Base-by-base conservation (phyloP, 2,888 invertebrate genomes). In the Oxystoma pomonae region DNA sequence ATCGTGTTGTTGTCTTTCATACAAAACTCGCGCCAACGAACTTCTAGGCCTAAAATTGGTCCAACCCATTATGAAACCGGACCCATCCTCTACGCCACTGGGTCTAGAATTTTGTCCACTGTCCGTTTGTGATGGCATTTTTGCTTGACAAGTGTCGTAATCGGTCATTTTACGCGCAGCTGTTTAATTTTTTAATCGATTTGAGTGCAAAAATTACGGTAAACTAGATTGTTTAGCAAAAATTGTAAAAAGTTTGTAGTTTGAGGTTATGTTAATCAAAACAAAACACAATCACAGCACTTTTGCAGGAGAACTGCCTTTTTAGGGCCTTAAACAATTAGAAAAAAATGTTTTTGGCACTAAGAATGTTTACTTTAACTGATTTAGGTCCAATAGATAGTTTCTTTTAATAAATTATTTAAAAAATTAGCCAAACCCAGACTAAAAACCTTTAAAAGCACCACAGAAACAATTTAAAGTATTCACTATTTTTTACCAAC, bases 1-100 rank as follows among this genome's bases (percentile, higher is more conserved):
- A 78, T 91, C 91, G 73, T 87, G 87, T 69, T 84, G 81, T 72
- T 89, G 88, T 77, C 90, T 90, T 72, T 90, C 87, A 81, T 89
- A 90, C 59, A 91, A 79, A 57, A 89, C 85, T 73, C 90, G 82
- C 59, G 91, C 90, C 67, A 91, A 81, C 59, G 88, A 86, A 69
- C 90, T 88, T 73, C 90, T 83, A 57, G 90, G 90, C 68, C 87
- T 82, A 77, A 87, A 89, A 12, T 57, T 55, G 58, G 82, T 79
- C 61, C 65, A 65, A 3, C 53, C 50, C 1, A 20, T 56, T 20
- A 22, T 56, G 16, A 52, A 52, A 22, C 2, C 35, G 7, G 50
- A 51, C 7, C 9, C 63, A 35, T 53, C 57, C 7, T 21, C 52
- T 5, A 62, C 35, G 9, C 52, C 59, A 55, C 59, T 53, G 53